Conservation (phyloP, 1,140 invertebrate species). For the Coptotermes formosanus region DNA sequence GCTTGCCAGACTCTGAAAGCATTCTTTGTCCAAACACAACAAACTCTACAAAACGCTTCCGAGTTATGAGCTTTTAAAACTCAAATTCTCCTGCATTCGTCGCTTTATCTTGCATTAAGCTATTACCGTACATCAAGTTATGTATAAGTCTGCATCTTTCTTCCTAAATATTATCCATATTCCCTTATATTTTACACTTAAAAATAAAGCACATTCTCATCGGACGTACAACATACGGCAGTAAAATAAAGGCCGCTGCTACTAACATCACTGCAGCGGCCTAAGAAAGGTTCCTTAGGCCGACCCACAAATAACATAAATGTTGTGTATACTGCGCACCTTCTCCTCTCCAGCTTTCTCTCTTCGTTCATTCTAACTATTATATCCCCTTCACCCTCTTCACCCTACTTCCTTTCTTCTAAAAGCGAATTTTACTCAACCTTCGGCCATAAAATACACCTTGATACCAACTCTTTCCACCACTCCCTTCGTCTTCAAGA, state of each 20-base stretch:
- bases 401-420: constrained; percentile 23
- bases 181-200: neutral
- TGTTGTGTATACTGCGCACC: neutral
- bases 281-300: neutral
- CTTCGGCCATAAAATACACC: constrained; percentile 32
- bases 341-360: neutral
- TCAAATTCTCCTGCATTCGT: neutral
- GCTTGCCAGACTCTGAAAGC: neutral
- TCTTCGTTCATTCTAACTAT: neutral
- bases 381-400: neutral
- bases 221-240: constrained; percentile 8
- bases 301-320: neutral
- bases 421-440: constrained; percentile 33
- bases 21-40: neutral
- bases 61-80: neutral
- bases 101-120: neutral
- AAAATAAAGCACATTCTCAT: neutral
- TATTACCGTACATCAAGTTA: neutral
- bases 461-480: constrained; percentile 30
- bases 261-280: neutral
- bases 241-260: neutral
- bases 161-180: constrained; percentile 1
- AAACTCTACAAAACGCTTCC: neutral
- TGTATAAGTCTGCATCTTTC: neutral
- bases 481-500: constrained; percentile 29